Conservation (phyloP, 2,113 vertebrate genomes). For the Amblyopsis rosae region DNA sequence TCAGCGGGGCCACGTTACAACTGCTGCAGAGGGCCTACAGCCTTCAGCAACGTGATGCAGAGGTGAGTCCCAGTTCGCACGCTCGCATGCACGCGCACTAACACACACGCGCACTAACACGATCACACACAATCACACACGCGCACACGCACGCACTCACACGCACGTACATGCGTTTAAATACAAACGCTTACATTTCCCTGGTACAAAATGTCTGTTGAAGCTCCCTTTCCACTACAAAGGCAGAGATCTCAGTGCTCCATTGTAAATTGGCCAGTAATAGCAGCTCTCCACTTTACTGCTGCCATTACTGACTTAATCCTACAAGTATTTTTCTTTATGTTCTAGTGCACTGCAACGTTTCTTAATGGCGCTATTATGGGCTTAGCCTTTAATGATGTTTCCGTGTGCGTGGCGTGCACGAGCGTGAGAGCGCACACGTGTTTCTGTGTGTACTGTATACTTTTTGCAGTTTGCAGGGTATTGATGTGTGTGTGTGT, state of each 20-base stretch:
- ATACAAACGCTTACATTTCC: not conserved
- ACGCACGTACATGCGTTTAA: not conserved
- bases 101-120: not conserved
- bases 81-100: constrained; percentile 9
- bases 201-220: constrained; percentile 22
- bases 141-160: not conserved
- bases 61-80: constrained; percentile 77
- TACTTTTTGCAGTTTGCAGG: constrained; percentile 2
- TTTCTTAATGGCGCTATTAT: constrained; percentile 60
- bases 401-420: constrained; percentile 22
- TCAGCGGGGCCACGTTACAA: constrained; percentile 73
- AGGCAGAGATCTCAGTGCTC: constrained; percentile 35
- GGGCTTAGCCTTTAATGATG: constrained; percentile 24
- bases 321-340: constrained; percentile 58
- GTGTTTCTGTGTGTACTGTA: constrained; percentile 4
- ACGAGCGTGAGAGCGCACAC: not conserved
- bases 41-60: constrained; percentile 85
- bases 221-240: constrained; percentile 25
- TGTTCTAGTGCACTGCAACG: constrained; percentile 54
- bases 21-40: constrained; percentile 79
- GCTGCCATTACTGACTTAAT: constrained; percentile 57
- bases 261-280: constrained; percentile 61
- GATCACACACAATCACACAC: constrained; percentile 10
- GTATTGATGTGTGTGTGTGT: constrained; percentile 11
- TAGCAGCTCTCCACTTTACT: constrained; percentile 55